Percentiles rank a stretch among this genome's conserved stretches.
phyloP scores from a whole-genome alignment of 2,888 invertebrate species.

The Cephus pulcher region DNA sequence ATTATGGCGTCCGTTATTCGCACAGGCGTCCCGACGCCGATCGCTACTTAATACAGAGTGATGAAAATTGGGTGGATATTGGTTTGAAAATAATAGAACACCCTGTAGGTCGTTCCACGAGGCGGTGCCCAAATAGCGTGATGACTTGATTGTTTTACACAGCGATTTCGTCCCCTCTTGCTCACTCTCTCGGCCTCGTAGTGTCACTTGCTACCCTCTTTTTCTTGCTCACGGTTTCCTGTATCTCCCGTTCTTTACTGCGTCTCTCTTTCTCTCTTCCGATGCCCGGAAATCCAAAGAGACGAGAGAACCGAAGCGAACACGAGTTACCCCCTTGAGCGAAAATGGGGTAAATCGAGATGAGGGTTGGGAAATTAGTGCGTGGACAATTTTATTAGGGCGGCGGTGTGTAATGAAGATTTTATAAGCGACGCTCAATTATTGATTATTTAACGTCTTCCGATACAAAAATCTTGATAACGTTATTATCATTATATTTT shows the following conservation, averaged over 20 bases:
- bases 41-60: no score
- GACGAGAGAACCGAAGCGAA: slow-evolving; percentile 6
- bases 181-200: slow-evolving; percentile 15
- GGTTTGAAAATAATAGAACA: slow-evolving; percentile 30
- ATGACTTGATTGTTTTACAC: slow-evolving; percentile 53
- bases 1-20: no score
- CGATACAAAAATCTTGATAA: neutral
- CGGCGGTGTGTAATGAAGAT: slow-evolving; percentile 51
- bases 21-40: no score
- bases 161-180: slow-evolving; percentile 36
- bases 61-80: neutral
- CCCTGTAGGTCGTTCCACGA: slow-evolving; percentile 29
- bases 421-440: slow-evolving; percentile 54
- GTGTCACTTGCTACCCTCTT: slow-evolving; percentile 5
- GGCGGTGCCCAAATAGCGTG: slow-evolving; percentile 39
- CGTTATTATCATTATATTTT: neutral
- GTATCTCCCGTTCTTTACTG: slow-evolving; percentile 18
- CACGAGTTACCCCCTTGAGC: slow-evolving; percentile 36
- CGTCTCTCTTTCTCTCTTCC: slow-evolving; percentile 23
- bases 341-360: slow-evolving; percentile 55
- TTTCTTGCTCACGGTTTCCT: neutral
- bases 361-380: slow-evolving; percentile 53
- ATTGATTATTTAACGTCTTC: slow-evolving; percentile 47
- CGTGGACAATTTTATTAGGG: slow-evolving; percentile 57
- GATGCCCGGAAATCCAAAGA: slow-evolving; percentile 14